Base-by-base conservation (phyloP, 2,113 vertebrate genomes). In the Zeus faber region DNA sequence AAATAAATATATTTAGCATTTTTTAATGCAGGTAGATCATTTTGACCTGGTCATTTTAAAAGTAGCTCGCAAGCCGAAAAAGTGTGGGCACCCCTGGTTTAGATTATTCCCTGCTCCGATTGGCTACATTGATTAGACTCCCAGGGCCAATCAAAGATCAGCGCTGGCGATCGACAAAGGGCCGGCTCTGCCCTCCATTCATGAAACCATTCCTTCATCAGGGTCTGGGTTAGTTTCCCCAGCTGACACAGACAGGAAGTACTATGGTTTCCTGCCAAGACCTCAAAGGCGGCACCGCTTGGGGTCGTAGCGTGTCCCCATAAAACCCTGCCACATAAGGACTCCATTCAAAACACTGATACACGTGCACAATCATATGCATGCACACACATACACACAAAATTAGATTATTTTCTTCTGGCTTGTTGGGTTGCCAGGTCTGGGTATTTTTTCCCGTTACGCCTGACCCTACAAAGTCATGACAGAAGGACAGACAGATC, bases 261-360 rank as follows among this genome's bases (percentile, higher is more conserved):
- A 72, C 71, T 67, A 75, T 44, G 58, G 70, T 78, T 83, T 84
- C 76, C 77, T 81, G 80, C 67, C 65, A 55, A 60, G 49, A 67
- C 70, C 61, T 55, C 59, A 70, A 50, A 77, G 62, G 49, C 61
- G 55, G 59, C 33, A 71, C 35, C 44, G 76, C 58, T 58, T 55
- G 1, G 33, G 41, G 66, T 61, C 62, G 51, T 59, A 53, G 77
- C 74, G 41, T 10, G 54, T 67, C 46, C 59, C 22, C 69, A 77
- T 77, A 78, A 69, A 56, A 49, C 27, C n/a, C 22, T 20, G 54
- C 74, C 72, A 72, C n/a, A 47, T 54, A 77, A 74, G 20, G 16
- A n/a, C 13, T 6, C 1, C 4, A 40, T 20, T 56, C 7, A 33
- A 45, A 67, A 55, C 7, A 35, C 6, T 7, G n/a, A 23, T 13